A percentile compares a stretch with the other conserved stretches of the same genome.
Evolutionary conservation across 2,888 invertebrate species (phyloP).

Genomic region (Heliconius ismenius): DNA sequence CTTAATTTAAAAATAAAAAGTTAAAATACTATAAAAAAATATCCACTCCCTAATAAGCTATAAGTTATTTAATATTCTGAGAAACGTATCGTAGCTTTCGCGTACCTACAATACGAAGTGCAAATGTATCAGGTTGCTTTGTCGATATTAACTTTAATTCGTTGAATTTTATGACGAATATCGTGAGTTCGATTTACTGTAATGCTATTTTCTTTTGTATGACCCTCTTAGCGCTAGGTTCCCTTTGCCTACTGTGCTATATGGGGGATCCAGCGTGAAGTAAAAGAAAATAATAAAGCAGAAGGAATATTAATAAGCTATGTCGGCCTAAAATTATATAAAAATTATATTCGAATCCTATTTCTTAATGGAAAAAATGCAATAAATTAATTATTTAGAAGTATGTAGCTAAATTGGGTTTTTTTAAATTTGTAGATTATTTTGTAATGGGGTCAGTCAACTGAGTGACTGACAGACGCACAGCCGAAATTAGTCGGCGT

Average conservation of each 20-base stretch:
- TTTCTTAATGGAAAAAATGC: too few species aligned
- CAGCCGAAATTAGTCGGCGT: too few species aligned
- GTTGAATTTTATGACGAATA: background rate
- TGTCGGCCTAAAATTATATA: background rate
- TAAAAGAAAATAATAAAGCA: background rate
- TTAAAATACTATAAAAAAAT: background rate
- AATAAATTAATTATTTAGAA: too few species aligned
- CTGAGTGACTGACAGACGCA: too few species aligned
- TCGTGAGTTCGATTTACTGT: too few species aligned
- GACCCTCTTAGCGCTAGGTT: background rate
- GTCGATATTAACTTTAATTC: conserved; percentile 8
- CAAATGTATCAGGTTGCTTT: conserved; percentile 15
- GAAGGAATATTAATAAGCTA: background rate
- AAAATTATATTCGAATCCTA: too few species aligned
- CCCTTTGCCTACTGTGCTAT: background rate
- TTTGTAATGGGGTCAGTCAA: too few species aligned
- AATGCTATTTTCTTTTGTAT: too few species aligned
- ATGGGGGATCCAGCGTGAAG: background rate
- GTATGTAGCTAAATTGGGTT: too few species aligned
- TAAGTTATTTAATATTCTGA: conserved; percentile 57
- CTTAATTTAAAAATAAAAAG: background rate
- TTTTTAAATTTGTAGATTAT: too few species aligned
- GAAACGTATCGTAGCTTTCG: conserved; percentile 50
- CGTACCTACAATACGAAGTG: conserved; percentile 26
- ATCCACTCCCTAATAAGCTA: conserved; percentile 43